Percentiles rank a stretch among this genome's conserved stretches.
Evolutionary conservation across 2,888 invertebrate genomes (phyloP).

Genomic region (Tillus elongatus): DNA sequence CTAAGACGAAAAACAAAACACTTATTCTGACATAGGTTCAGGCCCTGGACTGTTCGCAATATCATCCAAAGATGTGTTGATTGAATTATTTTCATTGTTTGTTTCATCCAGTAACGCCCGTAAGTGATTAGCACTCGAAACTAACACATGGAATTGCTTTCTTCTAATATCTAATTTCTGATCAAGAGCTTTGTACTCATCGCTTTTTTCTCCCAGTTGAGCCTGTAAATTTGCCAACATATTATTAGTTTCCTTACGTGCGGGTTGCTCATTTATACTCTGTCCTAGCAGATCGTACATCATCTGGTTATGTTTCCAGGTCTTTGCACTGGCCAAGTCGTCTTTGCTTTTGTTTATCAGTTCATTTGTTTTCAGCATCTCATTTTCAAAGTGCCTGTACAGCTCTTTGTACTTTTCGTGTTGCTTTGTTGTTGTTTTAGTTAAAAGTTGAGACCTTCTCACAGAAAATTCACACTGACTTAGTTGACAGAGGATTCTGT

Average conservation of each 20-base stretch:
- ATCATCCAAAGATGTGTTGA: conserved; percentile 38
- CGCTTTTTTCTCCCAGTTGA: conserved; percentile 61
- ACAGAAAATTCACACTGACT: conserved; percentile 84
- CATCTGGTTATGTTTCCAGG: conserved; percentile 79
- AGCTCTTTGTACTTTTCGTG: conserved; percentile 71
- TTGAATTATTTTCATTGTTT: conserved; percentile 30
- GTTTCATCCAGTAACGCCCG: conserved; percentile 67
- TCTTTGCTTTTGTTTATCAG: conserved; percentile 76
- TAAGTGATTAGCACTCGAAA: conserved; percentile 78
- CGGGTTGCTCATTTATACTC: conserved; percentile 83
- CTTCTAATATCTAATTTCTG: conserved; percentile 70
- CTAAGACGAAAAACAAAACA: too few relatives aligned
- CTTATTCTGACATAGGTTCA: conserved; percentile 39
- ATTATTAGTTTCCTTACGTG: conserved; percentile 69
- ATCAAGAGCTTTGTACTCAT: conserved; percentile 63
- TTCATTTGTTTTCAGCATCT: conserved; percentile 69
- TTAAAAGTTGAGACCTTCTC: conserved; percentile 68
- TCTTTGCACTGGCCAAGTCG: conserved; percentile 73
- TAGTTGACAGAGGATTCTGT: conserved; percentile 72
- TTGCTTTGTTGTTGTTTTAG: conserved; percentile 77
- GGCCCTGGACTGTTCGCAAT: conserved; percentile 38
- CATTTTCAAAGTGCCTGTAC: conserved; percentile 65
- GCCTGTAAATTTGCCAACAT: conserved; percentile 60
- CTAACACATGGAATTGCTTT: conserved; percentile 83
- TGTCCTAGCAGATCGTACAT: conserved; percentile 91